phyloP scores from a whole-genome alignment of 2,888 invertebrate genomes.

The Athetis lepigone region DNA sequence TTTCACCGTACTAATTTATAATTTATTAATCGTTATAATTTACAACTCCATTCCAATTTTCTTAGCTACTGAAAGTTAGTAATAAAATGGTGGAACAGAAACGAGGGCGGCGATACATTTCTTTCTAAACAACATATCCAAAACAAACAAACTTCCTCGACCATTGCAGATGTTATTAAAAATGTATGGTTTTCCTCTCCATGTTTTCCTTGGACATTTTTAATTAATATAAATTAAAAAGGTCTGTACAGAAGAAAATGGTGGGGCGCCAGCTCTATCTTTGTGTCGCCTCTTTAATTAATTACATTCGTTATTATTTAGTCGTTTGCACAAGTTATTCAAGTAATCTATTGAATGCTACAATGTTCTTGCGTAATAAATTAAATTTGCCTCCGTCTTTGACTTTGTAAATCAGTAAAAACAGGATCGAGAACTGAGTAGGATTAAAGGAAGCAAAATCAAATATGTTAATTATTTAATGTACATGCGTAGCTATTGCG shows the following conservation, averaged over 20 bases:
- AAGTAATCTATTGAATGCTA: slow-evolving; percentile 32
- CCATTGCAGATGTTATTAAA: slow-evolving; percentile 9
- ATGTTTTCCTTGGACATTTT: slow-evolving; percentile 6
- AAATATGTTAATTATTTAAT: slow-evolving; percentile 1
- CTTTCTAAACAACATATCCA: no score
- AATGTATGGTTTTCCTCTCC: slow-evolving; percentile 5
- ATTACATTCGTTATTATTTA: slow-evolving; percentile 48
- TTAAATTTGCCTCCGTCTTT: slow-evolving; percentile 14
- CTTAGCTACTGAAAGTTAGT: no score
- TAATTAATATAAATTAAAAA: slow-evolving; percentile 39
- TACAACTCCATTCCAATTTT: no score
- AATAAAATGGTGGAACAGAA: no score
- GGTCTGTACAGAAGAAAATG: slow-evolving; percentile 25
- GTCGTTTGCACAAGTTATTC: slow-evolving; percentile 31
- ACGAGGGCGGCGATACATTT: neutral
- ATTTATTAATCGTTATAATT: no score
- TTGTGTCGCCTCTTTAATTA: slow-evolving; percentile 47
- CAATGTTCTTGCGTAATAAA: slow-evolving; percentile 21
- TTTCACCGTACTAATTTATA: no score
- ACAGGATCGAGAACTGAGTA: neutral
- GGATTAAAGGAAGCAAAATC: neutral
- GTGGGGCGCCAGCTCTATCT: slow-evolving; percentile 28
- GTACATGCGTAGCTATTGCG: neutral
- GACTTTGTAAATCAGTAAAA: neutral
- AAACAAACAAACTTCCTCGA: neutral